Conservation (phyloP, 2,888 invertebrate species). For the Elmis aenea region DNA sequence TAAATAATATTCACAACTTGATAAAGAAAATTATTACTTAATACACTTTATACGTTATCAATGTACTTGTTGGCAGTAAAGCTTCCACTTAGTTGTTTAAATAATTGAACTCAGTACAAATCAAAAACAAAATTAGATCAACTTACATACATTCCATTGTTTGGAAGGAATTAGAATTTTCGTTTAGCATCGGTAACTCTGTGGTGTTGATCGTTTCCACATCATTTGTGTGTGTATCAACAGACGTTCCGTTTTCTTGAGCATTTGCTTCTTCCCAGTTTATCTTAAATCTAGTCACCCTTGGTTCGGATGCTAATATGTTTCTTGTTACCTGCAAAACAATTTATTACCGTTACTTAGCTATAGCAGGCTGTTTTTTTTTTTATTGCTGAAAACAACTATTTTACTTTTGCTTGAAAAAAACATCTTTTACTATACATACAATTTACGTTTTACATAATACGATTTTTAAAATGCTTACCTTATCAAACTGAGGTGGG, state of each 20-base stretch:
- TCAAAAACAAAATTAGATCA: too few relatives aligned
- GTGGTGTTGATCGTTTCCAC: slow-evolving; percentile 6
- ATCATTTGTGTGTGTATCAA: slow-evolving; percentile 31
- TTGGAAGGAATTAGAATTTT: slow-evolving; percentile 60
- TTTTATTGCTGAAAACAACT: too few relatives aligned
- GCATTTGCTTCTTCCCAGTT: slow-evolving; percentile 82
- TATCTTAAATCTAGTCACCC: slow-evolving; percentile 95
- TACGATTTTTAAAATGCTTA: too few relatives aligned
- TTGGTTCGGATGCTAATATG: slow-evolving; percentile 82
- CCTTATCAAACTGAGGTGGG: slow-evolving; percentile 90
- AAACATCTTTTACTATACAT: background rate
- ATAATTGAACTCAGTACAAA: too few relatives aligned
- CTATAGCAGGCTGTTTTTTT: background rate
- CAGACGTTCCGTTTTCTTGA: slow-evolving; percentile 42
- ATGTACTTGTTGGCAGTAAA: too few relatives aligned
- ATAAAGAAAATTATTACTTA: too few relatives aligned
- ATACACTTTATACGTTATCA: too few relatives aligned
- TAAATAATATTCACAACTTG: too few relatives aligned
- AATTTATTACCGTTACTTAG: background rate
- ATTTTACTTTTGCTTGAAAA: too few relatives aligned
- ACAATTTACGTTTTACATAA: background rate
- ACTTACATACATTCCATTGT: slow-evolving; percentile 55
- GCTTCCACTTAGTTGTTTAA: too few relatives aligned
- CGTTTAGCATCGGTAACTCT: slow-evolving; percentile 51
- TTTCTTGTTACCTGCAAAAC: slow-evolving; percentile 59